Conservation (phyloP, 1,140 invertebrate genomes). For the Vollenhovia emeryi region DNA sequence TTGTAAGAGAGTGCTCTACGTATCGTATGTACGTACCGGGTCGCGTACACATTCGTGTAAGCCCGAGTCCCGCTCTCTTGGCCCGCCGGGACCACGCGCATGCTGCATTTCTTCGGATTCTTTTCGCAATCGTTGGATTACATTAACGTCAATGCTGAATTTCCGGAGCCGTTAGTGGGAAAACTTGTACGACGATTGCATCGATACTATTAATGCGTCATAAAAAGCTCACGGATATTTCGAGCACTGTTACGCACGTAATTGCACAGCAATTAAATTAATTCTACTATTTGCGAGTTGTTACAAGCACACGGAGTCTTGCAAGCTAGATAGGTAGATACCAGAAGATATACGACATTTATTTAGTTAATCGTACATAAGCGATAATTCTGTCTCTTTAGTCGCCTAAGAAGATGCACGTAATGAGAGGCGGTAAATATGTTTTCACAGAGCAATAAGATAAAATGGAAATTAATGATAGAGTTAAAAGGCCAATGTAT, state of each 20-base stretch:
- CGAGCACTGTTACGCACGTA: neutral
- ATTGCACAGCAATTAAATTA: conserved; percentile 7
- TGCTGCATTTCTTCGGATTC: neutral
- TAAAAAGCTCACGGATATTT: neutral
- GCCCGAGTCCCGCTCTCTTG: neutral
- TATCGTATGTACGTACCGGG: conserved; percentile 42
- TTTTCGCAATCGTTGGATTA: neutral
- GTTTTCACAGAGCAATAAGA: neutral
- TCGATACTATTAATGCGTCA: neutral
- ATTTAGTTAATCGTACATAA: conserved; percentile 1
- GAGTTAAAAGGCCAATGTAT: neutral
- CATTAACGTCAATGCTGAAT: neutral
- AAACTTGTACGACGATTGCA: neutral
- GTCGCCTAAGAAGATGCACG: neutral
- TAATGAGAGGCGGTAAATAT: neutral
- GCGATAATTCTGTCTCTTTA: neutral
- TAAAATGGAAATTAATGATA: conserved; percentile 11
- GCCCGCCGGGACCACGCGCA: neutral
- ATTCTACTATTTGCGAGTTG: neutral
- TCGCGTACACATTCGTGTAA: neutral
- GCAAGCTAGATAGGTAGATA: neutral
- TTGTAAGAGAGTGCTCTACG: conserved; percentile 27
- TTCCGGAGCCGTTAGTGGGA: neutral
- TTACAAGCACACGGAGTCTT: neutral
- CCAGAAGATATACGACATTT: neutral